phyloP scores from a whole-genome alignment of 2,113 vertebrate genomes.

The Diphyllodes magnificus region DNA sequence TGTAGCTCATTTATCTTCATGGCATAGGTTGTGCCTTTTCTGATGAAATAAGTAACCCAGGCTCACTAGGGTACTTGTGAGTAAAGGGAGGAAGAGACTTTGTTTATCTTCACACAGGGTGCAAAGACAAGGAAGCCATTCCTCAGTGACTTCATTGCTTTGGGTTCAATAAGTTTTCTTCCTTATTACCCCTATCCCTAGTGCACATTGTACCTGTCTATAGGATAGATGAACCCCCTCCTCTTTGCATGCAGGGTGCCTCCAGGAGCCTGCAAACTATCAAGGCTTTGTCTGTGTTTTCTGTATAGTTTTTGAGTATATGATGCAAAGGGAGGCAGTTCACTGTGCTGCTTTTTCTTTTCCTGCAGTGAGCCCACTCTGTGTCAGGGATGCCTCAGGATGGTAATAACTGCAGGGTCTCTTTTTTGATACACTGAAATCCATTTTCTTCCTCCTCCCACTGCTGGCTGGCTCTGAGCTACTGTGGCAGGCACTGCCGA shows the following conservation, averaged over 20 bases:
- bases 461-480: neutral
- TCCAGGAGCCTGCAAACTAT: neutral
- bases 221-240: neutral
- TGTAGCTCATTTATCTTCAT: neutral
- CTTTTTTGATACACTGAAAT: neutral
- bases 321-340: neutral
- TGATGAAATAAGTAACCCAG: neutral
- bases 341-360: neutral
- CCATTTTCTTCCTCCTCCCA: neutral
- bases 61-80: neutral
- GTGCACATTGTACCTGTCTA: rapidly evolving
- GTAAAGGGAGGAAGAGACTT: neutral
- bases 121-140: neutral
- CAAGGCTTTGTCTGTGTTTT: neutral
- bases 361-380: neutral
- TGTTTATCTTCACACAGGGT: neutral
- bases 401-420: neutral
- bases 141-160: neutral
- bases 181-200: neutral
- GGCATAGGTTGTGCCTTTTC: neutral
- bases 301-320: neutral
- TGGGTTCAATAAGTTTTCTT: neutral
- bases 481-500: neutral
- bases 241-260: neutral
- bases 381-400: neutral